Evolutionary conservation across 2,113 vertebrate genomes (phyloP).

Genomic region (Ondatra zibethicus): DNA sequence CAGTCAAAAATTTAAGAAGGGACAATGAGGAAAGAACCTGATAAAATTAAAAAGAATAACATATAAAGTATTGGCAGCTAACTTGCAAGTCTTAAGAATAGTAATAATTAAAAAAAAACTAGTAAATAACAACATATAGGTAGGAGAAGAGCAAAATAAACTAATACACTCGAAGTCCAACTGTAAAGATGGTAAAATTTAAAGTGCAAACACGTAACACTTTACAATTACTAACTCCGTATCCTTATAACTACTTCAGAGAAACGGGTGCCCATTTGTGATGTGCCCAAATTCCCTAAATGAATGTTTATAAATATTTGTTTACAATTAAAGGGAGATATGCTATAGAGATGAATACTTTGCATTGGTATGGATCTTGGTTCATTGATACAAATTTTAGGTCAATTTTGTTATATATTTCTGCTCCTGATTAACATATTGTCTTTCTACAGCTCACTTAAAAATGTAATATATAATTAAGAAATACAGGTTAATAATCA

Average conservation of each 20-base stretch:
- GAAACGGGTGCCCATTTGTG: background rate
- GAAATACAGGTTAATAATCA: no score
- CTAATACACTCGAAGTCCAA: background rate
- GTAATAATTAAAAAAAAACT: conserved; percentile 25
- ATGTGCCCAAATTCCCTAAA: no score
- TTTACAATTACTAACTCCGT: conserved; percentile 16
- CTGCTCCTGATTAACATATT: no score
- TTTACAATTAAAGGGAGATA: no score
- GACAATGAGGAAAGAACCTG: background rate
- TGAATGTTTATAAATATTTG: no score
- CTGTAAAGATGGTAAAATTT: background rate
- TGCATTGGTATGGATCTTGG: no score
- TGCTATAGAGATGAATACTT: no score
- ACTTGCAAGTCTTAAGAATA: background rate
- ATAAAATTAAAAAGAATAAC: conserved; percentile 15
- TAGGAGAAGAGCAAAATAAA: background rate
- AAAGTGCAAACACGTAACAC: background rate
- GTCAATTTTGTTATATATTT: no score
- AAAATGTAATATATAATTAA: no score
- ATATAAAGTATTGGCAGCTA: background rate
- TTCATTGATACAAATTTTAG: no score
- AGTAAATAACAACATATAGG: background rate
- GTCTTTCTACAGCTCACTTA: no score
- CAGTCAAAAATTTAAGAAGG: conserved; percentile 1
- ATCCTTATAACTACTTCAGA: background rate